Evolutionary conservation across 2,888 invertebrate genomes (phyloP), one percentile per base, ranked within the genome.

Genomic region (Luperina nickerlii): DNA sequence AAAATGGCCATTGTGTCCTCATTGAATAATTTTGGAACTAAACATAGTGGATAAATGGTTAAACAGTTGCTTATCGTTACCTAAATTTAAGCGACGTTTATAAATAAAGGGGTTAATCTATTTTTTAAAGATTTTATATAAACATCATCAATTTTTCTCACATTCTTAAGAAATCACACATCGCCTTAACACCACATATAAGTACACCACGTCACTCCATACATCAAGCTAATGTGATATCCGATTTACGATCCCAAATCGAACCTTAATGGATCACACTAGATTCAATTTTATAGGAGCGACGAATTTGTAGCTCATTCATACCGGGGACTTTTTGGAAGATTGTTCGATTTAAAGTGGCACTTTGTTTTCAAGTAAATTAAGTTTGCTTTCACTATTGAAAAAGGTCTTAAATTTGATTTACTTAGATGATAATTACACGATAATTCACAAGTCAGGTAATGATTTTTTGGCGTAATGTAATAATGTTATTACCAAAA

Each of bases 181-280:
- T 88, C 86, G 83, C 91, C 95, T 94, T 95, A 94, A 95, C 79
- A 71, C 78, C 81, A 79, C 63, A 85, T 91, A 92, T 93, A 94
- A 94, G 91, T 85, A 91, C 90, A 87, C 89, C 86, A 87, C 92
- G 91, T 93, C 93, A 91, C 92, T 93, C 92, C 92, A 95, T 96
- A 93, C 94, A 95, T 96, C 96, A 95, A 92, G 92, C 92, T 96
- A 96, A 96, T 94, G 93, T 91, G 95, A 93, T 92, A 89, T 90
- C 86, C 90, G 93, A 96, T 96, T 96, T 96, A 96, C 92, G 91
- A 90, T 88, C 82, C 87, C 87, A 90, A 90, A 93, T 94, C 93
- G 92, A 92, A 91, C 88, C 89, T 91, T 94, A 95, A 94, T 95
- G 93, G 93, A 93, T 89, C 90, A 88, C 88, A 82, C 85, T 84